Evolutionary conservation across 1,140 invertebrate species (phyloP).

Genomic region (Probaryconus sp.): DNA sequence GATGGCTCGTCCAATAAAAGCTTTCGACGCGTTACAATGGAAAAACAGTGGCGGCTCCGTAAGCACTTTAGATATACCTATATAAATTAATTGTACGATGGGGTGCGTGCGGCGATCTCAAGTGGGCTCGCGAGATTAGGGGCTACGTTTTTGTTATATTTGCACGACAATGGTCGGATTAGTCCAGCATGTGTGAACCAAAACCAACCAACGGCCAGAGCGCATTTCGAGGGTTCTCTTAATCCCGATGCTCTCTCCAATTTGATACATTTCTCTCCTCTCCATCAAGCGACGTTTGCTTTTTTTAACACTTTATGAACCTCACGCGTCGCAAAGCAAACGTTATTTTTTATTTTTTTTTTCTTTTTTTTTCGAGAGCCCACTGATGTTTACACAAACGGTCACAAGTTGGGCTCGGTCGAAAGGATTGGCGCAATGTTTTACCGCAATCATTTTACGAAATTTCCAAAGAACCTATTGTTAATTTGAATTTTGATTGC

Average conservation of each 20-base stretch:
- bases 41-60: constrained; percentile 55
- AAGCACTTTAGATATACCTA: constrained; percentile 71
- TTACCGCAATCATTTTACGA: no score
- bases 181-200: constrained; percentile 63
- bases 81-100: constrained; percentile 76
- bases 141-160: constrained; percentile 68
- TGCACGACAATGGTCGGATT: constrained; percentile 69
- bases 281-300: constrained; percentile 20
- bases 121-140: constrained; percentile 74
- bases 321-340: constrained; percentile 33
- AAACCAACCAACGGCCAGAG: constrained; percentile 21
- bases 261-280: constrained; percentile 59
- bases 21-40: constrained; percentile 42
- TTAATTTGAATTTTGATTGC: no score
- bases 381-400: constrained; percentile 6
- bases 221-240: constrained; percentile 47
- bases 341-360: no score
- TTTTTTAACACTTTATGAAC: constrained; percentile 50
- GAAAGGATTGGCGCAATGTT: no score
- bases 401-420: no score
- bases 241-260: constrained; percentile 61
- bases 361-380: constrained; percentile 14
- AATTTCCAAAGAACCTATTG: no score
- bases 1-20: constrained; percentile 48
- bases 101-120: constrained; percentile 68